Evolutionary conservation across 2,113 vertebrate genomes (phyloP).

Genomic region (Neodon shergylaensis): DNA sequence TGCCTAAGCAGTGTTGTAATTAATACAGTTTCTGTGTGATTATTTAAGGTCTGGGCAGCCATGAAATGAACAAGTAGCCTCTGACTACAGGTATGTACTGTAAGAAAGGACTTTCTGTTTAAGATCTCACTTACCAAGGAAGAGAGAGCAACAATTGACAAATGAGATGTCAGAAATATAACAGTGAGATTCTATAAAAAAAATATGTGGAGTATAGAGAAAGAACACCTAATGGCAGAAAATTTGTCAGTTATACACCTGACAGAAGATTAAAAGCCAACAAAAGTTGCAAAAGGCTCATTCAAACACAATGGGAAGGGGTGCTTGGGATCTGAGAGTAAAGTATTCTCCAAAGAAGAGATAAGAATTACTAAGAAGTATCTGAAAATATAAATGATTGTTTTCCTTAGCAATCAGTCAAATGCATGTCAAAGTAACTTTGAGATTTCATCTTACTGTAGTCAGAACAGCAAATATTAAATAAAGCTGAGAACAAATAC

Average conservation of each 20-base stretch:
- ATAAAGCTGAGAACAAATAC: no score
- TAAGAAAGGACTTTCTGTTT: no score
- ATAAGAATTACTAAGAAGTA: neutral
- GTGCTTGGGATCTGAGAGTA: neutral
- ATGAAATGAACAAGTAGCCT: no score
- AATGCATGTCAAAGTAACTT: neutral
- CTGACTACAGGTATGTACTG: no score
- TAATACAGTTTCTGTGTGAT: no score
- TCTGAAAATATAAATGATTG: neutral
- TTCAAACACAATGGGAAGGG: no score
- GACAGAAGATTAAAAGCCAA: no score
- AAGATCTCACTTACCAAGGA: neutral
- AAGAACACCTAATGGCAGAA: no score
- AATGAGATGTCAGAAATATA: neutral
- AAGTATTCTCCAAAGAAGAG: neutral
- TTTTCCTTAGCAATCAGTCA: neutral
- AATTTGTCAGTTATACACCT: no score
- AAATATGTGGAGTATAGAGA: no score
- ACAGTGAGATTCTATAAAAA: neutral
- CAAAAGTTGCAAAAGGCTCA: neutral
- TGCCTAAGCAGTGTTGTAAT: no score
- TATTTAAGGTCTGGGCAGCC: no score
- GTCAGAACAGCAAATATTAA: neutral
- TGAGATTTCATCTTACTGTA: neutral
- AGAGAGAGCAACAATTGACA: neutral